Percentiles rank a stretch among this genome's conserved stretches.
Conservation (phyloP, 2,113 vertebrate species). For the Lanius ludovicianus region DNA sequence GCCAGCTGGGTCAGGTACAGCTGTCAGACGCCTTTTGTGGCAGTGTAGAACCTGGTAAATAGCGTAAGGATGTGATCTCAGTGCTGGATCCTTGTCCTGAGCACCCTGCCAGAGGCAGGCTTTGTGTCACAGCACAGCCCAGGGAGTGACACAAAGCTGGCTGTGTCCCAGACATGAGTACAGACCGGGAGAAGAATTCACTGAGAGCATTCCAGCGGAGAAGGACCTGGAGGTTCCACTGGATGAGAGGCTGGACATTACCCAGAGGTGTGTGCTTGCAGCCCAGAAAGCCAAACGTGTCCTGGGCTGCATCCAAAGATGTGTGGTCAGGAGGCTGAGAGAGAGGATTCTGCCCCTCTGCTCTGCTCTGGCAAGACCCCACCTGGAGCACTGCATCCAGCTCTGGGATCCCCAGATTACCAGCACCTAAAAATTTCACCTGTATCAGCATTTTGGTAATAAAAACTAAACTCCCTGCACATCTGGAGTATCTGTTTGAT, state of each 20-base stretch:
- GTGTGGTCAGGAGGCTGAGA: background rate
- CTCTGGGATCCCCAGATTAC: background rate
- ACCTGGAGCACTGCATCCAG: background rate
- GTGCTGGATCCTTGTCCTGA: background rate
- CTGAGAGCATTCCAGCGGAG: fast-evolving
- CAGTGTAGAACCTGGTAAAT: background rate
- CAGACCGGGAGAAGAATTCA: background rate
- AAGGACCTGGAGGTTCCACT: fast-evolving
- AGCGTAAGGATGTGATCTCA: background rate
- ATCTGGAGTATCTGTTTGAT: background rate
- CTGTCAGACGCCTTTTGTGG: background rate
- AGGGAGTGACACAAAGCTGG: background rate
- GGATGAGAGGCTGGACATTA: background rate
- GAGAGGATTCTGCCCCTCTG: background rate
- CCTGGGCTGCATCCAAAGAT: background rate
- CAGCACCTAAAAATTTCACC: background rate
- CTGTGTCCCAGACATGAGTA: background rate
- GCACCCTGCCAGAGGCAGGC: background rate
- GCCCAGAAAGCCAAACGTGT: background rate
- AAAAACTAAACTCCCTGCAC: background rate
- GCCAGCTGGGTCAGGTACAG: background rate
- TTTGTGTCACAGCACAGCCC: background rate
- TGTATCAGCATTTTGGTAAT: background rate
- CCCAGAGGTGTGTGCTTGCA: background rate
- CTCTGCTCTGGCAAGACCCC: background rate